Evolutionary conservation across 2,888 invertebrate genomes (phyloP), one percentile per base, ranked within the genome.

Genomic region (Metacarcinus magister): DNA sequence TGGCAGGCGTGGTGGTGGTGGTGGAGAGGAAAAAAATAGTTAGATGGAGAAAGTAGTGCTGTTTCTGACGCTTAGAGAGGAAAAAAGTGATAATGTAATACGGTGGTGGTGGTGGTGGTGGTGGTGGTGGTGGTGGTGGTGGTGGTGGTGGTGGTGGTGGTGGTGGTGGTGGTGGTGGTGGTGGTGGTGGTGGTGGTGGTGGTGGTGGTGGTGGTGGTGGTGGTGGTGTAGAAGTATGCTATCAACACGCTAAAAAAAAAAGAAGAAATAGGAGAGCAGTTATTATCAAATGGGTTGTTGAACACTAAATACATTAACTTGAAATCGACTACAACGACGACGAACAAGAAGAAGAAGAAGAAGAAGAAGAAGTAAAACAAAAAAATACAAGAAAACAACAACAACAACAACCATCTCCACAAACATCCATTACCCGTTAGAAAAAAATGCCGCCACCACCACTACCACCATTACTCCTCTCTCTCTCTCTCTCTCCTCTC

Each of bases 1-100:
- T 87, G 87, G 87, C 32, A 32, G 23, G 87, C 39, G 87, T 82
- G 39, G 87, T 75, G 28, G 28, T 87, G 87, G 87, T 87, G 87
- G 39, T 32, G 7, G 39, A 8, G 87, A 13, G 32, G 16, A 87
- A 87, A 82, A 82, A 87, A 39, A n/a, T 87, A 0, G 87, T 87
- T 8, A 32, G 10, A 87, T 8, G 87, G 7, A 39, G 39, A 2
- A 87, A 7, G 87, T 16, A 87, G 87, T 32, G 28, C 32, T n/a
- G 87, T 87, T 32, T 87, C 39, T 32, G 87, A 87, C 32, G 39
- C 16, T 39, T 39, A 87, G 32, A 28, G 3, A n/a, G 16, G 39
- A n/a, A 13, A 87, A 87, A 87, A 87, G 10, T 32, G 87, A 2
- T 87, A 39, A 39, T 87, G 87, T 87, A 16, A 39, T 39, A 87